These are phyloP conservation scores for Drosophila persimilis DNA, from an alignment of 1,140 invertebrate genomes.

Conservation along the genomic window DNA sequence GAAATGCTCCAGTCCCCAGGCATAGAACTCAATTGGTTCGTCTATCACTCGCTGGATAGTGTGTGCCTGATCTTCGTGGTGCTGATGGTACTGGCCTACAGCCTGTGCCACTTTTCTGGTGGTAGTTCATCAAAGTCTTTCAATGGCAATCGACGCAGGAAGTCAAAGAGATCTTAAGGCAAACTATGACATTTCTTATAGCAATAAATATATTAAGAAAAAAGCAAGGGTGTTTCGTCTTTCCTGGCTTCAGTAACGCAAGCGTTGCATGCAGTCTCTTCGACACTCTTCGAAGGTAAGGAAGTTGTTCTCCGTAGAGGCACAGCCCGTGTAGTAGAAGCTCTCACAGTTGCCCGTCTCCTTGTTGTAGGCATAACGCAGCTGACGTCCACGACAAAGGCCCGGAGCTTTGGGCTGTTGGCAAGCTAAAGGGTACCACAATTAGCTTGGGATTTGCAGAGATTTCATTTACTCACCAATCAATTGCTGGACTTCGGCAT, in stretches of 20 bases:
- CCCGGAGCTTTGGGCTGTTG: slow-evolving; percentile 69
- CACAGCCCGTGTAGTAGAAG: slow-evolving; percentile 75
- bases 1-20: slow-evolving; percentile 83
- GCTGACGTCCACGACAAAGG: slow-evolving; percentile 56
- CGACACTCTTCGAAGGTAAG: slow-evolving; percentile 77
- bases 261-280: slow-evolving; percentile 72
- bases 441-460: too few relatives aligned
- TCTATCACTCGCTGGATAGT: slow-evolving; percentile 75
- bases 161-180: slow-evolving; percentile 32
- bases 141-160: neutral
- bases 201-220: slow-evolving; percentile 12
- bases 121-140: neutral
- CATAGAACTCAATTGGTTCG: slow-evolving; percentile 77
- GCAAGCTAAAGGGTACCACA: slow-evolving; percentile 46
- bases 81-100: slow-evolving; percentile 4
- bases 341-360: slow-evolving; percentile 72
- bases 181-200: slow-evolving; percentile 1
- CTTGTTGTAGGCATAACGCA: slow-evolving; percentile 74
- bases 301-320: slow-evolving; percentile 71
- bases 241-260: slow-evolving; percentile 46
- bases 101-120: slow-evolving; percentile 2
- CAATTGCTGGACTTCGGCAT: slow-evolving; percentile 30
- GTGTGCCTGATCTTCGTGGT: slow-evolving; percentile 27
- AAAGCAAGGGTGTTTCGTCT: neutral
- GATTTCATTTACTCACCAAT: slow-evolving; percentile 32